phyloP scores from a whole-genome alignment of 2,113 vertebrate species.

The Leucoraja erinaceus region DNA sequence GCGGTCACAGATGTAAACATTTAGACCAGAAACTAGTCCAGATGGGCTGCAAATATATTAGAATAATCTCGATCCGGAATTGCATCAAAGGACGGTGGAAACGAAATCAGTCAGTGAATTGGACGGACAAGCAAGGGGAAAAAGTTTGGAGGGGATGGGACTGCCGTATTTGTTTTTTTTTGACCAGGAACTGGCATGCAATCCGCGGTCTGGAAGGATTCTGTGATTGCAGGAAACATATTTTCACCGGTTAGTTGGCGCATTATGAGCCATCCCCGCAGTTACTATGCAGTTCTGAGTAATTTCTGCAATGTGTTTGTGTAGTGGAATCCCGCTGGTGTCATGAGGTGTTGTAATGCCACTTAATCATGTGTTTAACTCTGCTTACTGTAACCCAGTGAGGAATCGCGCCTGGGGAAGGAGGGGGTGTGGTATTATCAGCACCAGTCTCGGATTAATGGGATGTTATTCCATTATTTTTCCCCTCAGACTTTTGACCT shows the following conservation, averaged over 20 bases:
- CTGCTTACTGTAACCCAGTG: background rate
- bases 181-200: no score
- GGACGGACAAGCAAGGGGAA: no score
- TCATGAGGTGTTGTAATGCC: background rate
- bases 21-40: no score
- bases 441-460: background rate
- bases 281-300: background rate
- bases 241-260: conserved; percentile 22
- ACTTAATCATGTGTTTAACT: background rate
- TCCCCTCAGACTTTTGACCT: background rate
- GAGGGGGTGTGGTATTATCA: background rate
- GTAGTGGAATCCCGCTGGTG: background rate
- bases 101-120: no score
- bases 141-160: no score
- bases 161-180: no score
- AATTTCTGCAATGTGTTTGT: background rate
- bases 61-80: no score
- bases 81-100: no score
- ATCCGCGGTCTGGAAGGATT: no score
- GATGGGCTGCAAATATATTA: no score
- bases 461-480: background rate
- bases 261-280: conserved; percentile 36
- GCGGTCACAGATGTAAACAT: no score
- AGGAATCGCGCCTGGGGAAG: background rate
- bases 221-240: background rate